Conservation (phyloP, 2,888 invertebrate species). For the Eilema sororculum region DNA sequence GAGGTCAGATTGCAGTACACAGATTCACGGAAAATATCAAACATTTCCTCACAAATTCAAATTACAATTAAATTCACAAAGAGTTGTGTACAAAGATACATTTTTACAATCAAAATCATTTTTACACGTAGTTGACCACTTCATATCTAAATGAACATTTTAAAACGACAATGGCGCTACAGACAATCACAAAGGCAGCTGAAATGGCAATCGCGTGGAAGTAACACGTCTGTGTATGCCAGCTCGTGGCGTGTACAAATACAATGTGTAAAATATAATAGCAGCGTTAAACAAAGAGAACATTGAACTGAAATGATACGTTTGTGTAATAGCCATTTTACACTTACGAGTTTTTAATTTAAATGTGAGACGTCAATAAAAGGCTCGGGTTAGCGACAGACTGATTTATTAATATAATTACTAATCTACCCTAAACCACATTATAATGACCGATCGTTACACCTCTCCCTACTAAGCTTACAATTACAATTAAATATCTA, state of each 20-base stretch:
- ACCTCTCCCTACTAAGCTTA: too few species aligned
- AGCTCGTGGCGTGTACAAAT: neutral
- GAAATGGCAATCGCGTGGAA: conserved; percentile 51
- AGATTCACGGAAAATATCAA: too few species aligned
- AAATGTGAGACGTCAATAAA: too few species aligned
- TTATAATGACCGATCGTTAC: too few species aligned
- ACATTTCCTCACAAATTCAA: too few species aligned
- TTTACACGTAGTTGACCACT: neutral
- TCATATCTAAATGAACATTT: neutral
- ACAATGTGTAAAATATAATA: conserved; percentile 22
- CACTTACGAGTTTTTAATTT: neutral
- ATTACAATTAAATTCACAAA: neutral
- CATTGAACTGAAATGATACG: conserved; percentile 3
- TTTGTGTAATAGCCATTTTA: neutral
- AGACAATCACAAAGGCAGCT: conserved; percentile 15
- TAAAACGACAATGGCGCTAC: neutral
- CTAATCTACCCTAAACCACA: too few species aligned
- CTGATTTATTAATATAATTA: too few species aligned
- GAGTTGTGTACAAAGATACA: neutral
- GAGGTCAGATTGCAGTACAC: too few species aligned
- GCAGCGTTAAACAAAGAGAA: conserved; percentile 15
- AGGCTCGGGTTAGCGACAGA: too few species aligned
- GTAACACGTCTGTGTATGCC: conserved; percentile 36
- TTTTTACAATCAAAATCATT: neutral
- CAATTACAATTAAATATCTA: too few species aligned